Conservation (phyloP, 1,140 invertebrate species). For the Choristoneura fumiferana region DNA sequence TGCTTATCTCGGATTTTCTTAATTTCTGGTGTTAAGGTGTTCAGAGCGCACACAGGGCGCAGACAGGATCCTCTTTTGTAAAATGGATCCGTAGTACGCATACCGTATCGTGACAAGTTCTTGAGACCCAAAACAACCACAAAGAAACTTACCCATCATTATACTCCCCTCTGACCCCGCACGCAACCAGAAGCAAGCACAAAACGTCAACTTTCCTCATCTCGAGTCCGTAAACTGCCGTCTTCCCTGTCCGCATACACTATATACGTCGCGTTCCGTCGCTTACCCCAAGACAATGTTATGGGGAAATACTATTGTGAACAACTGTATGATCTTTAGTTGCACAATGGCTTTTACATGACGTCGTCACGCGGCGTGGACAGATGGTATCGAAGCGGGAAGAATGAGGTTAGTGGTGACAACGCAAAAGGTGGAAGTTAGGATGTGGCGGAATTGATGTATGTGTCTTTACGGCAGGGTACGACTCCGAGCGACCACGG, state of each 20-base stretch:
- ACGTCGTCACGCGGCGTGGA: constrained; percentile 35
- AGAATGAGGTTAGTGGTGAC: constrained; percentile 25
- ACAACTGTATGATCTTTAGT: constrained; percentile 16
- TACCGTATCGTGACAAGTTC: too few relatives aligned
- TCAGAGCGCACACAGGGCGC: too few relatives aligned
- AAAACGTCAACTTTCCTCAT: constrained; percentile 43
- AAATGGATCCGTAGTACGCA: too few relatives aligned
- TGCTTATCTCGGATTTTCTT: too few relatives aligned
- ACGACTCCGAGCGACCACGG: too few relatives aligned
- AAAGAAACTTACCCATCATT: constrained; percentile 52
- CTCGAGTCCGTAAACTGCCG: constrained; percentile 42
- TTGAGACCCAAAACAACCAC: background rate
- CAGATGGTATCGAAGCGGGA: constrained; percentile 49
- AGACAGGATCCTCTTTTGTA: too few relatives aligned
- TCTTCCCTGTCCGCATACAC: constrained; percentile 37
- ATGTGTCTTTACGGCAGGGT: too few relatives aligned
- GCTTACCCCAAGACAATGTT: constrained; percentile 58
- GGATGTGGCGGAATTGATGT: too few relatives aligned
- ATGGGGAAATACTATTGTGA: constrained; percentile 51
- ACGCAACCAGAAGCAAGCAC: constrained; percentile 29
- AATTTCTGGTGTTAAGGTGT: too few relatives aligned
- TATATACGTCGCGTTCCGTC: constrained; percentile 66
- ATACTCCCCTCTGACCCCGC: constrained; percentile 41
- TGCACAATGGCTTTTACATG: constrained; percentile 40
- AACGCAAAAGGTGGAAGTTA: constrained; percentile 1